Evolutionary conservation across 2,888 invertebrate species (phyloP).

Genomic region (Aleiodes alternator): DNA sequence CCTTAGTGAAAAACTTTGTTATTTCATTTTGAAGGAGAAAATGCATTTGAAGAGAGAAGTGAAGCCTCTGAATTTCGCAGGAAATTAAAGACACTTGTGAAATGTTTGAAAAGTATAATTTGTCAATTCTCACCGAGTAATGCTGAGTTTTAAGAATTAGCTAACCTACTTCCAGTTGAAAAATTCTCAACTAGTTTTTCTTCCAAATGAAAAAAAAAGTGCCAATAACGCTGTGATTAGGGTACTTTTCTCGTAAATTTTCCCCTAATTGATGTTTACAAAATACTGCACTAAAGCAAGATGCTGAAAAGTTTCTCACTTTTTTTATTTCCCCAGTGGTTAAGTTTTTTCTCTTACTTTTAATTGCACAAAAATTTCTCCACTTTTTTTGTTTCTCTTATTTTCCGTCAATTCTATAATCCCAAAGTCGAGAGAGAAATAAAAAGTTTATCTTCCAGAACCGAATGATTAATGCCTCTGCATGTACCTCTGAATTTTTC

Average conservation of each 20-base stretch:
- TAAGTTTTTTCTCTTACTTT: not conserved
- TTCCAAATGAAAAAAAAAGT: not conserved
- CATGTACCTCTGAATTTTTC: conserved; percentile 12
- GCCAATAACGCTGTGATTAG: conserved; percentile 32
- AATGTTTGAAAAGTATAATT: not conserved
- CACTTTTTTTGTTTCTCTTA: no score
- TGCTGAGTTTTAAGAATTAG: not conserved
- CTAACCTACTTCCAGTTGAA: not conserved
- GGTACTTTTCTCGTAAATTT: conserved; percentile 32
- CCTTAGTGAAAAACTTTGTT: no score
- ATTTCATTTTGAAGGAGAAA: no score
- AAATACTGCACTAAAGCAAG: conserved; percentile 43
- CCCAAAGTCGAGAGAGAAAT: not conserved
- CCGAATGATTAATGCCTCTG: conserved; percentile 30
- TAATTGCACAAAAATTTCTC: not conserved
- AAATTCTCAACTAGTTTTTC: not conserved
- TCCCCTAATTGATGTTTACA: conserved; percentile 57
- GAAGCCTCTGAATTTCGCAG: no score
- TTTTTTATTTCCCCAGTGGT: not conserved
- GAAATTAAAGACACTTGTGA: no score
- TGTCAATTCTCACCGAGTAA: not conserved
- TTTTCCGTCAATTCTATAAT: conserved; percentile 21
- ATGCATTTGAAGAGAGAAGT: no score
- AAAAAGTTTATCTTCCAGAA: conserved; percentile 19
- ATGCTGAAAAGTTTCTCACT: conserved; percentile 15